These are phyloP conservation scores for Bucco capensis DNA, from an alignment of 2,113 vertebrate species.

Conservation along the genomic window DNA sequence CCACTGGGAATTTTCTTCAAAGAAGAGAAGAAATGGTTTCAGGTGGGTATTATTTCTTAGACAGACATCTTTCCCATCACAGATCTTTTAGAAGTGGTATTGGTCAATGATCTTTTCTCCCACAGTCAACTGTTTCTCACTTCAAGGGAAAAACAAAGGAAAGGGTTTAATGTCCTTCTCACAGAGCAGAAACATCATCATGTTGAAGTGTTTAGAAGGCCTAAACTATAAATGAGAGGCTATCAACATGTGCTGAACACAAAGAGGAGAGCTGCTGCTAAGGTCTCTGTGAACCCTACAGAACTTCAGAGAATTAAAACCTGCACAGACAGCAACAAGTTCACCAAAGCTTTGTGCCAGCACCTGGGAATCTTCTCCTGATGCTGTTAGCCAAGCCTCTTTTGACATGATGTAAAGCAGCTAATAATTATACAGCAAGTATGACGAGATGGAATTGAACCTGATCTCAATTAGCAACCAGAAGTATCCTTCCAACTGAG, in stretches of 20 bases:
- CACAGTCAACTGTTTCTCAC: not conserved
- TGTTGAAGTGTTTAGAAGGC: not conserved
- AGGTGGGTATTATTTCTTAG: not conserved
- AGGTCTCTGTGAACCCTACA: not conserved
- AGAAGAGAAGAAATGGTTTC: not conserved
- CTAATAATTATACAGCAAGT: constrained; percentile 56
- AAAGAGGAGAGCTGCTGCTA: not conserved
- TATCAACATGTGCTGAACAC: not conserved
- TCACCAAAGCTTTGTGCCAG: not conserved
- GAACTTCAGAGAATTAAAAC: not conserved
- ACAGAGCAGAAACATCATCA: not conserved
- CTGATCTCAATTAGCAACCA: constrained; percentile 64
- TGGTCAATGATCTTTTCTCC: not conserved
- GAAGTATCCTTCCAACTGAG: constrained; percentile 58
- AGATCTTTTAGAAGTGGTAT: not conserved
- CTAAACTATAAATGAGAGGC: not conserved
- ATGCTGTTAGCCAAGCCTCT: not conserved
- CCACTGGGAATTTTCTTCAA: not conserved
- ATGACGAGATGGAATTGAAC: constrained; percentile 44
- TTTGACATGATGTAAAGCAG: constrained; percentile 53
- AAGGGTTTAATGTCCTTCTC: not conserved
- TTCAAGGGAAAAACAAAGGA: not conserved
- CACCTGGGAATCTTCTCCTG: not conserved
- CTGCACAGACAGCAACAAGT: not conserved
- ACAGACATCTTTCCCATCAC: not conserved